A percentile compares a stretch with the other conserved stretches of the same genome.
Evolutionary conservation across 2,113 vertebrate genomes (phyloP).

Genomic region (Megalops atlanticus): DNA sequence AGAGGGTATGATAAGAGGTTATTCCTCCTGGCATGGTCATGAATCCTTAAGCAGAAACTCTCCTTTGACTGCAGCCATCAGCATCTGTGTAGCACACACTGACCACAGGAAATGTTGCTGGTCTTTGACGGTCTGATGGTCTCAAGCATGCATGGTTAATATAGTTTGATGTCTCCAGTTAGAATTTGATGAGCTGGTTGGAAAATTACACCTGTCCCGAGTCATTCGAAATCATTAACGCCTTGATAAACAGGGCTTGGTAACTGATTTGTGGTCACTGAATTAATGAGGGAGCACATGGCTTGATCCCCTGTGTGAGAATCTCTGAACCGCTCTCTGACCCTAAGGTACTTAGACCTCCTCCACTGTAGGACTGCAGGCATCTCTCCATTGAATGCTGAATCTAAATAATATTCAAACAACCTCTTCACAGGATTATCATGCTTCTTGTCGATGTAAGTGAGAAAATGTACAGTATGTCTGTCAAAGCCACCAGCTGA

Average conservation of each 20-base stretch:
- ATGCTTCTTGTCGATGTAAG: neutral
- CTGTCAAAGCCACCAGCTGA: neutral
- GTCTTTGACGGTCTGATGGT: slow-evolving; percentile 19
- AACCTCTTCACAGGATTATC: neutral
- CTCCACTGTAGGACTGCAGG: neutral
- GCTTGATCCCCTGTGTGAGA: slow-evolving; percentile 30
- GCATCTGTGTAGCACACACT: neutral
- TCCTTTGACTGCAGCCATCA: neutral
- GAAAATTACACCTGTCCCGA: slow-evolving; percentile 55
- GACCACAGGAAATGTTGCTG: neutral
- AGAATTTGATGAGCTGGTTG: slow-evolving; percentile 70
- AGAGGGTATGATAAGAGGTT: no score
- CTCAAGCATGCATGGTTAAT: slow-evolving; percentile 58
- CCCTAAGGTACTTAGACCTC: slow-evolving; percentile 7
- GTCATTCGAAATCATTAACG: slow-evolving; percentile 76
- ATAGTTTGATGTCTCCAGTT: slow-evolving; percentile 64
- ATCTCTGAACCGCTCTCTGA: slow-evolving; percentile 1
- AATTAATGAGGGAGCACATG: slow-evolving; percentile 40
- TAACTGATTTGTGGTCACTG: slow-evolving; percentile 72
- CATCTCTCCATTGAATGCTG: neutral
- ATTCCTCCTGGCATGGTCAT: no score
- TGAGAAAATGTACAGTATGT: no score
- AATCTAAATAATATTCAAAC: neutral
- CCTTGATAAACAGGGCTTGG: slow-evolving; percentile 58
- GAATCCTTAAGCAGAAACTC: no score